These are phyloP conservation scores for Ptychobarbus kaznakovi DNA, from an alignment of 2,797 vertebrate genomes.

Conservation along the genomic window DNA sequence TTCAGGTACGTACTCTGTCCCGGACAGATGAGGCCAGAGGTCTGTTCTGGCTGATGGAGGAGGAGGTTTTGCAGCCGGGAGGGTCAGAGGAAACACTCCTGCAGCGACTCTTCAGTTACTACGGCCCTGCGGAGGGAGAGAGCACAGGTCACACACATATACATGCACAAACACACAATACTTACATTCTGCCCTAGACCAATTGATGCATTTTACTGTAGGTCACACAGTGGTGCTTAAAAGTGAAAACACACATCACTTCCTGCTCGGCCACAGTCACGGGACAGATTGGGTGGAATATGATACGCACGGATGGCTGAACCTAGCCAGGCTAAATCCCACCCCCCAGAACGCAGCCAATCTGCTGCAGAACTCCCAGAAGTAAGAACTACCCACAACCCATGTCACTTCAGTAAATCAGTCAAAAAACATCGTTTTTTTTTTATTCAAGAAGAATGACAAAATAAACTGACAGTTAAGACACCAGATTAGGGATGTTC, in stretches of 20 bases:
- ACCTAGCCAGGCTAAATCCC: conserved; percentile 90
- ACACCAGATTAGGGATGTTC: neutral
- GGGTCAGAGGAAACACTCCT: conserved; percentile 89
- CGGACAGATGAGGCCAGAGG: conserved; percentile 92
- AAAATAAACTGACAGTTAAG: neutral
- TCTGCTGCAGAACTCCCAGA: conserved; percentile 94
- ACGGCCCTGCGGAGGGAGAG: conserved; percentile 89
- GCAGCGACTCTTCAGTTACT: conserved; percentile 92
- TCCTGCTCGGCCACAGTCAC: conserved; percentile 93
- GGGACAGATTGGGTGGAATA: conserved; percentile 98
- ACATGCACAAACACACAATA: conserved; percentile 16
- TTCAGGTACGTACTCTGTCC: conserved; percentile 85
- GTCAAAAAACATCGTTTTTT: neutral
- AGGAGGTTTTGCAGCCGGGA: conserved; percentile 88
- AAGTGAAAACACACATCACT: conserved; percentile 88
- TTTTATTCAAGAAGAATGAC: neutral
- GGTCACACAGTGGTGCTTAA: conserved; percentile 88
- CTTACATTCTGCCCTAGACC: neutral
- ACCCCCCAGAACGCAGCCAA: conserved; percentile 82
- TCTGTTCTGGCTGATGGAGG: conserved; percentile 96
- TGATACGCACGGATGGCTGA: conserved; percentile 87
- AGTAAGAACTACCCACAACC: conserved; percentile 77
- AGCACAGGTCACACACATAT: conserved; percentile 80
- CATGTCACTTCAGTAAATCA: neutral
- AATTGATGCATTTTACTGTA: conserved; percentile 58